Percentiles rank a stretch among this genome's conserved stretches.
phyloP scores from a whole-genome alignment of 2,888 invertebrate species.

The Leptogaster cylindrica region DNA sequence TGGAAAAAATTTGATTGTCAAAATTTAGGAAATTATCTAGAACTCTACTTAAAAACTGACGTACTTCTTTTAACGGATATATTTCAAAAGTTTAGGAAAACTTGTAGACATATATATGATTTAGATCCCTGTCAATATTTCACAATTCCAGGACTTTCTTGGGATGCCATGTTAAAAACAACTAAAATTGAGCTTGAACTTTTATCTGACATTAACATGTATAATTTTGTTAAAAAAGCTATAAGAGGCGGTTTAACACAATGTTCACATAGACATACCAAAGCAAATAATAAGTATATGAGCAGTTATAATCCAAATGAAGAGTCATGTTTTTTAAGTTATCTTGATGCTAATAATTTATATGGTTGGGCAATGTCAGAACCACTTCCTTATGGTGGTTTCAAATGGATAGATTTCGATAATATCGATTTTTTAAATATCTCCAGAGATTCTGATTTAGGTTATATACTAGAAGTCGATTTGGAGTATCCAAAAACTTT shows the following conservation, averaged over 20 bases:
- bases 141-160: slow-evolving; percentile 17
- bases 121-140: slow-evolving; percentile 31
- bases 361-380: slow-evolving; percentile 29
- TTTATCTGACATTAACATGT: slow-evolving; percentile 12
- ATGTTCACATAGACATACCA: not conserved
- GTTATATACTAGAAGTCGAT: slow-evolving; percentile 30
- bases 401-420: not conserved
- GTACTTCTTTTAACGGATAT: slow-evolving; percentile 55
- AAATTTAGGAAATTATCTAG: slow-evolving; percentile 54
- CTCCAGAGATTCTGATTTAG: not conserved
- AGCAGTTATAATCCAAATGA: not conserved
- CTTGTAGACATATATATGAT: slow-evolving; percentile 5
- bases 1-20: slow-evolving; percentile 53
- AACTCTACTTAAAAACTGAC: slow-evolving; percentile 54
- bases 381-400: not conserved
- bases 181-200: slow-evolving; percentile 13
- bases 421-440: not conserved
- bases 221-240: slow-evolving; percentile 3
- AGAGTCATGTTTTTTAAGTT: not conserved
- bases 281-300: slow-evolving; percentile 37
- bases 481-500: not conserved
- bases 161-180: slow-evolving; percentile 28
- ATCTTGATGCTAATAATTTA: slow-evolving; percentile 13
- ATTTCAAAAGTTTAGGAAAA: slow-evolving; percentile 30
- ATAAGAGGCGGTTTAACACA: slow-evolving; percentile 28